A percentile compares a stretch with the other conserved stretches of the same genome.
Evolutionary conservation across 2,113 vertebrate species (phyloP).

Genomic region (Anas platyrhynchos): DNA sequence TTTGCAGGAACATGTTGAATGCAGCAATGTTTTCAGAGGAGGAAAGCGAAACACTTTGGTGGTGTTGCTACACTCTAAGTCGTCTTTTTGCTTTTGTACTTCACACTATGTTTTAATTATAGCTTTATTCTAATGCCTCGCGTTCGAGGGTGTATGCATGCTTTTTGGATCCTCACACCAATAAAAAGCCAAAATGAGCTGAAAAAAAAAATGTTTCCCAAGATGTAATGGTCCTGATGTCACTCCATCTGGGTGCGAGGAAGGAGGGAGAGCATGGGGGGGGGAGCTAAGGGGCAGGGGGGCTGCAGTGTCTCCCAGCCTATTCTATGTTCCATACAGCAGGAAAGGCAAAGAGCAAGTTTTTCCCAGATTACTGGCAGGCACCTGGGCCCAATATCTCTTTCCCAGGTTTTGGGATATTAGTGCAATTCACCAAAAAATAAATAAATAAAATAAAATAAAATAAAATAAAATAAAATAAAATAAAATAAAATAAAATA

Average conservation of each 20-base stretch:
- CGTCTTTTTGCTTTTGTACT: constrained; percentile 20
- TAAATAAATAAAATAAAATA: not conserved
- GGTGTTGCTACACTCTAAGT: not conserved
- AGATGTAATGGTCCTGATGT: not conserved
- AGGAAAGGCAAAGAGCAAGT: not conserved
- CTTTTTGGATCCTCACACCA: not conserved
- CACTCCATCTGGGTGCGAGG: not conserved
- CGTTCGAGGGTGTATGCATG: constrained; percentile 7
- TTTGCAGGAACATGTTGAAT: constrained; percentile 21
- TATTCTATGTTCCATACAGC: accelerated
- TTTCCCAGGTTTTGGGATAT: not conserved
- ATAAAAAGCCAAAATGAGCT: not conserved
- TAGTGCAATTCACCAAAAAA: not conserved
- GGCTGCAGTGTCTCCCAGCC: not conserved
- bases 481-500: too few relatives aligned
- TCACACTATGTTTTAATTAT: constrained; percentile 46
- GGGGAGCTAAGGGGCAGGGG: not conserved
- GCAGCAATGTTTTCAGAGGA: constrained; percentile 21
- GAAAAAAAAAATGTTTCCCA: not conserved
- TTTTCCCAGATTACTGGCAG: not conserved
- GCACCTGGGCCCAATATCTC: accelerated
- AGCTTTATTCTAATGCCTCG: not conserved
- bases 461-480: too few relatives aligned
- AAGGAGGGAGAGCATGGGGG: not conserved
- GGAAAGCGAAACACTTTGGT: constrained; percentile 10